These are phyloP conservation scores for Brachyalestes nurse DNA, from an alignment of 2,797 vertebrate species.

Conservation along the genomic window DNA sequence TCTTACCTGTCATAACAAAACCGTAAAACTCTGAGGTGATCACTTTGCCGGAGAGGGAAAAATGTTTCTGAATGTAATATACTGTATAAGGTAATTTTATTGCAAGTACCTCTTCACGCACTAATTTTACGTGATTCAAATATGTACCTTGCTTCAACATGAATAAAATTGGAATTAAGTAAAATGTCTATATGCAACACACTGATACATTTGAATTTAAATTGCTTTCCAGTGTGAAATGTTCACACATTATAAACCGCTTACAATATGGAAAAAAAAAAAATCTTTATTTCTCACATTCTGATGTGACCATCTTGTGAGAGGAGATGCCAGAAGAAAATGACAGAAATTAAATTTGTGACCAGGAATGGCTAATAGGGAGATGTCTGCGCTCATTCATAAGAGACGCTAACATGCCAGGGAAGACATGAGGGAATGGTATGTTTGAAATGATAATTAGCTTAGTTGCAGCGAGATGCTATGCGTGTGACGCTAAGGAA, in stretches of 20 bases:
- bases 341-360: neutral
- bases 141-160: no score
- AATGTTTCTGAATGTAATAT: neutral
- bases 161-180: no score
- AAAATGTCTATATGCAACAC: neutral
- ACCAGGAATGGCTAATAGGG: slow-evolving; percentile 19
- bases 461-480: slow-evolving; percentile 67
- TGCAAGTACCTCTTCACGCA: no score
- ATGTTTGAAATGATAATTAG: slow-evolving; percentile 82
- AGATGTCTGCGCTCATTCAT: slow-evolving; percentile 21
- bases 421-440: slow-evolving; percentile 70
- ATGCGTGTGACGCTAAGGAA: slow-evolving; percentile 63
- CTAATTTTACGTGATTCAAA: no score
- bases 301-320: neutral
- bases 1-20: neutral
- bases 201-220: neutral
- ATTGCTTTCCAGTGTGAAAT: no score
- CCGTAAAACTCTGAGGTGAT: neutral
- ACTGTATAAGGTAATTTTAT: no score
- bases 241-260: no score
- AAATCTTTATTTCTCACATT: neutral
- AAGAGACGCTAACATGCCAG: slow-evolving; percentile 74
- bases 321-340: neutral
- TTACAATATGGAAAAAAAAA: no score
- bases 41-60: neutral